phyloP scores from a whole-genome alignment of 2,113 vertebrate species.

The Lates calcarifer region DNA sequence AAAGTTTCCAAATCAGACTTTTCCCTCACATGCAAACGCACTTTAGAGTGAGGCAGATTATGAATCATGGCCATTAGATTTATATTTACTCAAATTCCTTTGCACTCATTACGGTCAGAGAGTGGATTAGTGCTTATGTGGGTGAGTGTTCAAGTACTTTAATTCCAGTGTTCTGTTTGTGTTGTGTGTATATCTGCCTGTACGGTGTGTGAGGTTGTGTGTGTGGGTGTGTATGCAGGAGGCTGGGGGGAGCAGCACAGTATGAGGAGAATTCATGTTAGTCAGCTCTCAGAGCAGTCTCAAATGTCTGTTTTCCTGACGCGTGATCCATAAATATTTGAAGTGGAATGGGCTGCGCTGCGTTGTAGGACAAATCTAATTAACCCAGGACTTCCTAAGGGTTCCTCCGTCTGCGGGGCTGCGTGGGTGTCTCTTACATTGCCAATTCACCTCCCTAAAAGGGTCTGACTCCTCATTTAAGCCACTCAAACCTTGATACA shows the following conservation, averaged over 20 bases:
- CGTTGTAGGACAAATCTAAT: constrained; percentile 84
- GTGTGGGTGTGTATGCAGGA: constrained; percentile 12
- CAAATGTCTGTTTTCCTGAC: constrained; percentile 83
- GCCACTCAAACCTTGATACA: constrained; percentile 49
- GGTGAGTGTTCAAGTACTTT: constrained; percentile 50
- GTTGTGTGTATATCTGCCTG: constrained; percentile 25
- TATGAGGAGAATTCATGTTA: constrained; percentile 69
- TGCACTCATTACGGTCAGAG: constrained; percentile 38
- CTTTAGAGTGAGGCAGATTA: constrained; percentile 26
- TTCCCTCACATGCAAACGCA: constrained; percentile 37
- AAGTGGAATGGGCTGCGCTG: constrained; percentile 80
- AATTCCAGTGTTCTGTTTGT: constrained; percentile 40
- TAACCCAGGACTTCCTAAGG: constrained; percentile 81
- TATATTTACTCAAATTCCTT: constrained; percentile 43
- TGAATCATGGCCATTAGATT: constrained; percentile 52
- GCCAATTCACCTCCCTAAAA: constrained; percentile 70
- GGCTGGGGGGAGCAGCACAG: constrained; percentile 30
- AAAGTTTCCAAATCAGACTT: constrained; percentile 23
- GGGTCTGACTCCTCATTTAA: constrained; percentile 66
- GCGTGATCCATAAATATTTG: constrained; percentile 85
- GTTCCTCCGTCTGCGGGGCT: constrained; percentile 64
- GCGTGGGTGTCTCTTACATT: constrained; percentile 64
- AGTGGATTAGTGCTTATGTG: constrained; percentile 35
- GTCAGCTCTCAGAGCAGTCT: constrained; percentile 77
- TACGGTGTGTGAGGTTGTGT: constrained; percentile 8